Conservation (phyloP, 2,888 invertebrate genomes). For the Eupsilia transversa region DNA sequence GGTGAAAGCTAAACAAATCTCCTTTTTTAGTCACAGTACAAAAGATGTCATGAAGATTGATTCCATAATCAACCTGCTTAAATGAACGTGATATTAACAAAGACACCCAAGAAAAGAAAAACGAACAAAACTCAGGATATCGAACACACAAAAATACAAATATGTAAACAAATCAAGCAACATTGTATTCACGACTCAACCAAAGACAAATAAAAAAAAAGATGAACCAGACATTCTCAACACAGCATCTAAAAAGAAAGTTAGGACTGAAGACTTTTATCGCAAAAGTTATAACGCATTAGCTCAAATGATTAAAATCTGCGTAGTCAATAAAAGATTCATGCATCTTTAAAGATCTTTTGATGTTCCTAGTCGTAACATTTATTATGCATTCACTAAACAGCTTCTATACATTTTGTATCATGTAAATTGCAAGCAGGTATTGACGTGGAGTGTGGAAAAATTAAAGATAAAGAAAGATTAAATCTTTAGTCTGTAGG, state of each 20-base stretch:
- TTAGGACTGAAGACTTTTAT: constrained; percentile 12
- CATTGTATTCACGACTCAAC: neutral
- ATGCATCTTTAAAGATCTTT: constrained; percentile 44
- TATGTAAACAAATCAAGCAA: neutral
- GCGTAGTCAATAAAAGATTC: constrained; percentile 28
- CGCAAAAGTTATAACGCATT: constrained; percentile 34
- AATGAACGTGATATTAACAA: neutral
- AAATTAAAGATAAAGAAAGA: constrained; percentile 19
- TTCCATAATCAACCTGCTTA: neutral
- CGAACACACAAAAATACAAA: neutral
- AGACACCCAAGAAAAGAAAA: neutral
- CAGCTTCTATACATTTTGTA: constrained; percentile 31
- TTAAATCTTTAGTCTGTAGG: constrained; percentile 16
- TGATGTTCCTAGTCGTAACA: constrained; percentile 42
- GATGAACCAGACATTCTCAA: constrained; percentile 16
- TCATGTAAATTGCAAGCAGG: constrained; percentile 17
- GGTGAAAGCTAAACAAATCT: neutral
- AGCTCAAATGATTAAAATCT: constrained; percentile 48
- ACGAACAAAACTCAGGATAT: neutral
- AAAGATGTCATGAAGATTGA: neutral
- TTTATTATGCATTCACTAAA: constrained; percentile 37
- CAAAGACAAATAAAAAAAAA: neutral
- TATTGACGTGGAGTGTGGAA: constrained; percentile 5
- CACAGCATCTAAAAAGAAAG: constrained; percentile 21
- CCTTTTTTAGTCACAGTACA: neutral